phyloP scores from a whole-genome alignment of 2,113 vertebrate species.

The Prinia subflava region DNA sequence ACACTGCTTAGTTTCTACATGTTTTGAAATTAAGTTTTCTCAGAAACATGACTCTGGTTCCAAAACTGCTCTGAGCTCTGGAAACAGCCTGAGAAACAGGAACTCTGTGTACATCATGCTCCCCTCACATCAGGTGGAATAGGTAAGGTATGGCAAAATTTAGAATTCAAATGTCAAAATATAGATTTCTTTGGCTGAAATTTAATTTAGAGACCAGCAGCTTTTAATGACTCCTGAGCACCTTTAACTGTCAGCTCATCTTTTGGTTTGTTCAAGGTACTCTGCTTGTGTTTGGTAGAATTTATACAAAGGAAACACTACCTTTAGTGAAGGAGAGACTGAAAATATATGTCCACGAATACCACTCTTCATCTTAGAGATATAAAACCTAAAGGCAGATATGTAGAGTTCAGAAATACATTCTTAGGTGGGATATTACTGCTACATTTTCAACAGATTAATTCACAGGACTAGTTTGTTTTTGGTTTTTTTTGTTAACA shows the following conservation, averaged over 20 bases:
- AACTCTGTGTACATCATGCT: background rate
- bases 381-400: background rate
- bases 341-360: background rate
- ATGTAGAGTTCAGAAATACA: background rate
- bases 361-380: background rate
- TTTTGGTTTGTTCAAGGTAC: background rate
- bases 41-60: background rate
- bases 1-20: background rate
- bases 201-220: background rate
- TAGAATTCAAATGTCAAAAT: background rate
- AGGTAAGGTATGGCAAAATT: background rate
- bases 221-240: background rate
- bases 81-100: background rate
- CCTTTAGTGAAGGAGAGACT: background rate
- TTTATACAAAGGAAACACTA: background rate
- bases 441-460: background rate
- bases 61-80: background rate
- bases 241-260: background rate
- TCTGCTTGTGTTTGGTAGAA: background rate
- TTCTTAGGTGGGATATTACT: background rate
- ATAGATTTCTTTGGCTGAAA: background rate
- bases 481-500: background rate
- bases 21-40: background rate
- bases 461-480: background rate
- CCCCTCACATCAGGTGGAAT: background rate